A percentile compares a stretch with the other conserved stretches of the same genome.
Conservation (phyloP, 1,140 invertebrate genomes). For the Lordiphosa collinella region DNA sequence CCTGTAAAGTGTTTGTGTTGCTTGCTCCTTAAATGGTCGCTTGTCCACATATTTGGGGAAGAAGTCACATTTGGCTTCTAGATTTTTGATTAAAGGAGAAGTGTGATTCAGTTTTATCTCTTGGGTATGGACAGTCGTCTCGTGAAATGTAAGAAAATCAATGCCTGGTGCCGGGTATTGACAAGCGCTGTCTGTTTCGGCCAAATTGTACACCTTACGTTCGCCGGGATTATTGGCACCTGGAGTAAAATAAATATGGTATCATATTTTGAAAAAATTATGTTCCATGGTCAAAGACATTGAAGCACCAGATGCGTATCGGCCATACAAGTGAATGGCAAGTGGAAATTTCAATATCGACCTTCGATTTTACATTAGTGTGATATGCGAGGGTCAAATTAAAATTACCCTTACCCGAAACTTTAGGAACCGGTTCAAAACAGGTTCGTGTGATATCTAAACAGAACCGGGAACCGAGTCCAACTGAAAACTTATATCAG, state of each 20-base stretch:
- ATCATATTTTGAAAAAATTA: background rate
- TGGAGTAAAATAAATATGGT: background rate
- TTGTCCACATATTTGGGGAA: constrained; percentile 42
- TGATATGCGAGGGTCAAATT: too few species aligned
- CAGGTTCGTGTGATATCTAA: too few species aligned
- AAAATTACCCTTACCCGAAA: too few species aligned
- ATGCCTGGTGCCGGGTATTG: constrained; percentile 41
- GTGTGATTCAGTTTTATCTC: constrained; percentile 44
- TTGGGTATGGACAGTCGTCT: constrained; percentile 15
- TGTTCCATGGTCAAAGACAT: too few species aligned
- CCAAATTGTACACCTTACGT: constrained; percentile 25
- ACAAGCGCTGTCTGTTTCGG: constrained; percentile 56
- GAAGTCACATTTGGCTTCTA: constrained; percentile 44
- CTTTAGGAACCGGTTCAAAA: too few species aligned
- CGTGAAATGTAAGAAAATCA: constrained; percentile 28
- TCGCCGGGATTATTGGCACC: constrained; percentile 52
- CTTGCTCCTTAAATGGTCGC: constrained; percentile 37
- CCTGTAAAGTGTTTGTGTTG: constrained; percentile 69
- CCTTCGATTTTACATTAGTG: too few species aligned
- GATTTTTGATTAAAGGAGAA: constrained; percentile 13
- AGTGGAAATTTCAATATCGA: too few species aligned
- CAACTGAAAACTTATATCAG: too few species aligned
- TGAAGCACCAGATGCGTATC: too few species aligned
- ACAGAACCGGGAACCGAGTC: too few species aligned
- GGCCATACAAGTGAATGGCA: too few species aligned